phyloP scores from a whole-genome alignment of 2,888 invertebrate species.

The Agonopterix arenella region DNA sequence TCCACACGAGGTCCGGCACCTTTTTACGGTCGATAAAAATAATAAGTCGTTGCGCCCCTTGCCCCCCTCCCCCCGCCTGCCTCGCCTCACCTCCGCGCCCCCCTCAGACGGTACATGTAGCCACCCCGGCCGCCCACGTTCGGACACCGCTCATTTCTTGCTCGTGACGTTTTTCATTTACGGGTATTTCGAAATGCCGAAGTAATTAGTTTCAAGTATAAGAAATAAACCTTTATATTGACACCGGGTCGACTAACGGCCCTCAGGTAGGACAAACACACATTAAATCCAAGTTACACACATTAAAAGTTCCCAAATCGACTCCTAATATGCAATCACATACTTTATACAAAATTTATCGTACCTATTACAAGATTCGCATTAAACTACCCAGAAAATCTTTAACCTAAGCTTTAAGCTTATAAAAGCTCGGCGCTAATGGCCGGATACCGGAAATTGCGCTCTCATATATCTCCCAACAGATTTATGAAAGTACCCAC shows the following conservation, averaged over 20 bases:
- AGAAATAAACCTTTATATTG: slow-evolving; percentile 4
- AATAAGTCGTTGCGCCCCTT: slow-evolving; percentile 52
- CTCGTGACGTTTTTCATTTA: slow-evolving; percentile 35
- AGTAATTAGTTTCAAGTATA: slow-evolving; percentile 15
- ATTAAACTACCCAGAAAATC: slow-evolving; percentile 78
- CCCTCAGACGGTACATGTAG: slow-evolving; percentile 16
- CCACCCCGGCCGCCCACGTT: slow-evolving; percentile 36
- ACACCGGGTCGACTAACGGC: slow-evolving; percentile 4
- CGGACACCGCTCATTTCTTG: slow-evolving; percentile 76
- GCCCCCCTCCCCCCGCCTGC: slow-evolving; percentile 12
- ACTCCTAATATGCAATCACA: slow-evolving; percentile 76
- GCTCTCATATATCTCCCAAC: slow-evolving; percentile 92
- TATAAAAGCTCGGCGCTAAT: slow-evolving; percentile 84
- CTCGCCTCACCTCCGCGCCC: slow-evolving; percentile 17
- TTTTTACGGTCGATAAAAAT: slow-evolving; percentile 74
- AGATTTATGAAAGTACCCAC: slow-evolving; percentile 92
- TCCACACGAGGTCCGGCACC: slow-evolving; percentile 59
- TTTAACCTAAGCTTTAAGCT: slow-evolving; percentile 79
- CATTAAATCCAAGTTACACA: slow-evolving; percentile 73
- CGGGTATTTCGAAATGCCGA: slow-evolving; percentile 9
- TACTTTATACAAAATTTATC: slow-evolving; percentile 75
- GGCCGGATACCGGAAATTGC: slow-evolving; percentile 94
- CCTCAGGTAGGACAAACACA: slow-evolving; percentile 43
- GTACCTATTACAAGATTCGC: slow-evolving; percentile 77
- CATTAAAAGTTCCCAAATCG: slow-evolving; percentile 74